Evolutionary conservation across 2,888 invertebrate species (phyloP).

Genomic region (Dryobota labecula): DNA sequence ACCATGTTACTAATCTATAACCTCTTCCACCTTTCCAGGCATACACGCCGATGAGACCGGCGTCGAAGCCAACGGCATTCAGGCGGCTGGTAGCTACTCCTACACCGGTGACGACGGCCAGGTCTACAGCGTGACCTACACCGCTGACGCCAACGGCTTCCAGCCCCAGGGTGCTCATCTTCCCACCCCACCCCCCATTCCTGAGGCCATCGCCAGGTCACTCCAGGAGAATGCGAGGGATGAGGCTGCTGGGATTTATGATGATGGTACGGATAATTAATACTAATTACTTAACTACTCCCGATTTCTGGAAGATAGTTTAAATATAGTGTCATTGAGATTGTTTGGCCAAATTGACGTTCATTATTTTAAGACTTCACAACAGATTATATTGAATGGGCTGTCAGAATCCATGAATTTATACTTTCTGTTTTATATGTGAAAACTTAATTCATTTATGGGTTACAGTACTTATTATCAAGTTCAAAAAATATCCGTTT

Average conservation of each 20-base stretch:
- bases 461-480: no score
- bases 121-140: constrained; percentile 88
- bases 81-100: constrained; percentile 90
- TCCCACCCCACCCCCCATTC: constrained; percentile 91
- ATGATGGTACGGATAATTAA: no score
- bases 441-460: no score
- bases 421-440: no score
- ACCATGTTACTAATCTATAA: no score
- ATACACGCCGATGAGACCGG: constrained; percentile 85
- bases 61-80: constrained; percentile 84
- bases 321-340: background rate
- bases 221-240: constrained; percentile 88
- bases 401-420: background rate
- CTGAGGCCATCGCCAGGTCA: constrained; percentile 89
- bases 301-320: background rate
- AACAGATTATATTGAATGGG: background rate
- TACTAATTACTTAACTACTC: no score
- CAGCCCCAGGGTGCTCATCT: constrained; percentile 90
- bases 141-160: constrained; percentile 87
- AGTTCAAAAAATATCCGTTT: no score
- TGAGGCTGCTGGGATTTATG: constrained; percentile 89
- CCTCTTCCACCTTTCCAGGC: constrained; percentile 69
- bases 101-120: constrained; percentile 92
- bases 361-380: background rate
- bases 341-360: background rate